A percentile compares a stretch with the other conserved stretches of the same genome.
Conservation (phyloP, 2,888 invertebrate genomes). For the Hirtodrosophila cameraria region DNA sequence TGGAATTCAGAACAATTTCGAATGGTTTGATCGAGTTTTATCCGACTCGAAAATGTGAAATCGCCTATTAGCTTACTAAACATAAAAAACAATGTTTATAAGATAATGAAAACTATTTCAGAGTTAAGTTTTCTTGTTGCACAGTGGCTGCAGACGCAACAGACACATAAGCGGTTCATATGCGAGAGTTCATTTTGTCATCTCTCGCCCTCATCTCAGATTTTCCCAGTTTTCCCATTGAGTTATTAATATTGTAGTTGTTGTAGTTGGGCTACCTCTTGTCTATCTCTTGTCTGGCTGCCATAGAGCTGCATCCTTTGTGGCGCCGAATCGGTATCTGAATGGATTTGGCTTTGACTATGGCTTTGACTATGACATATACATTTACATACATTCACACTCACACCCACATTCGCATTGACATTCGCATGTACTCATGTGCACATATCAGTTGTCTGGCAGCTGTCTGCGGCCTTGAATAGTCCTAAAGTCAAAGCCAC, state of each 20-base stretch:
- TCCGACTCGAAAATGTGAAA: too few relatives aligned
- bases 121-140: slow-evolving; percentile 1
- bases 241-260: slow-evolving; percentile 8
- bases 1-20: too few relatives aligned
- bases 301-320: slow-evolving; percentile 50
- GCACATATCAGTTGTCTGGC: slow-evolving; percentile 81
- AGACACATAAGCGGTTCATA: slow-evolving; percentile 51
- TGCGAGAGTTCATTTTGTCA: slow-evolving; percentile 70
- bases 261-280: slow-evolving; percentile 16
- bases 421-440: slow-evolving; percentile 70
- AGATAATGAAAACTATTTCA: too few relatives aligned
- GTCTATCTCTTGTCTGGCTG: slow-evolving; percentile 30
- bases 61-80: too few relatives aligned
- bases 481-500: slow-evolving; percentile 71
- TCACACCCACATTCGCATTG: slow-evolving; percentile 24
- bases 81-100: too few relatives aligned
- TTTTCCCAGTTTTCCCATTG: slow-evolving; percentile 14
- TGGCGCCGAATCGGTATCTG: slow-evolving; percentile 59
- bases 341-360: slow-evolving; percentile 54
- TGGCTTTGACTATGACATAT: slow-evolving; percentile 25
- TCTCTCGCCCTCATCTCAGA: slow-evolving; percentile 41
- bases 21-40: too few relatives aligned
- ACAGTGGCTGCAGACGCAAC: slow-evolving; percentile 27
- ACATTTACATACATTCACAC: slow-evolving; percentile 21
- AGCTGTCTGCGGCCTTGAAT: slow-evolving; percentile 78